Conservation (phyloP, 2,797 vertebrate genomes). For the Phataginus tetradactyla region DNA sequence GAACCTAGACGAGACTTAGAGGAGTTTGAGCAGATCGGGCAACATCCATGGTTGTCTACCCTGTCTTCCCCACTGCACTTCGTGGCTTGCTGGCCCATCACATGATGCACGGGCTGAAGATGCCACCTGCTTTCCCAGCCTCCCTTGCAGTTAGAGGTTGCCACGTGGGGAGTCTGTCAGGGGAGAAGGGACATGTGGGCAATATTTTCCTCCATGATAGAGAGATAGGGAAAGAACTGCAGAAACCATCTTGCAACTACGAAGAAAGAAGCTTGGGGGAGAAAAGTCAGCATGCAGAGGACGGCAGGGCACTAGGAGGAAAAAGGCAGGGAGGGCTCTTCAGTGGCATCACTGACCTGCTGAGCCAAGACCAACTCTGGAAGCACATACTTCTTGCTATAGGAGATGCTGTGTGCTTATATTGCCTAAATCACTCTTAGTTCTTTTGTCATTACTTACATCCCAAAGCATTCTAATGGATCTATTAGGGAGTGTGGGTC, state of each 20-base stretch:
- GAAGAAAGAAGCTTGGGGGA: background rate
- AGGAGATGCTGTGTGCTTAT: background rate
- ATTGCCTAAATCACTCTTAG: background rate
- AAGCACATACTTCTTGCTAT: accelerated
- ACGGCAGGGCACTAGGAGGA: background rate
- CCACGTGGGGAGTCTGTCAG: background rate
- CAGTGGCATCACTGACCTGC: accelerated
- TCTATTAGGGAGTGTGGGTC: too few species aligned
- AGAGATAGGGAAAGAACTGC: background rate
- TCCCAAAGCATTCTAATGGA: background rate
- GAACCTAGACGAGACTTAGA: background rate
- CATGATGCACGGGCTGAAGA: background rate
- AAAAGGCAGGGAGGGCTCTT: accelerated
- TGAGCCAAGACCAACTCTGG: background rate
- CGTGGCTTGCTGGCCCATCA: background rate
- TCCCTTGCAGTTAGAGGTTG: background rate
- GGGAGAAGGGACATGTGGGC: background rate
- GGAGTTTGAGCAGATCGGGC: background rate
- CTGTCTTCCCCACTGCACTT: background rate
- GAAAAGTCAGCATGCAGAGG: background rate
- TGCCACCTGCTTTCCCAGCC: background rate
- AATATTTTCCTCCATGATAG: background rate
- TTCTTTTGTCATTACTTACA: background rate
- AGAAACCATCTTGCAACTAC: background rate
- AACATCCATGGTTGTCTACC: too few species aligned